Percentiles rank a stretch among this genome's conserved stretches.
These are phyloP conservation scores for Watsonalla binaria DNA, from an alignment of 2,888 invertebrate genomes.

Conservation along the genomic window DNA sequence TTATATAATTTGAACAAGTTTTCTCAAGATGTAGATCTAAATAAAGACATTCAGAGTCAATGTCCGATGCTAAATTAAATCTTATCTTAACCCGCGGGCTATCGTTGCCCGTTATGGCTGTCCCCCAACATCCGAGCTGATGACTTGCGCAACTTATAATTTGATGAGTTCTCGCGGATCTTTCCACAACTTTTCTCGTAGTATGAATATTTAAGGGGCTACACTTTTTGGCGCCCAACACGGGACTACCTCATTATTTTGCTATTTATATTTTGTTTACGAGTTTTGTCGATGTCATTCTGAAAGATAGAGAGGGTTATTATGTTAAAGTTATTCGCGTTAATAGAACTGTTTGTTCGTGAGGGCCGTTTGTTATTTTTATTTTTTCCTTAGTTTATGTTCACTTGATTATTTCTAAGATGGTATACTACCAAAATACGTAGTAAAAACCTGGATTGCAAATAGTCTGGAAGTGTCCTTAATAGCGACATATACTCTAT, in stretches of 20 bases:
- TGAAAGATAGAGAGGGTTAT: slow-evolving; percentile 26
- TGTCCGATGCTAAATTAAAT: slow-evolving; percentile 4
- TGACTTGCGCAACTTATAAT: slow-evolving; percentile 56
- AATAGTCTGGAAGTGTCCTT: too few relatives aligned
- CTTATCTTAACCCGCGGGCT: slow-evolving; percentile 5
- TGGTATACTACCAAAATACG: too few relatives aligned
- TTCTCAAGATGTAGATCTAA: background rate
- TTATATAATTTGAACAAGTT: background rate
- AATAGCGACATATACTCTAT: too few relatives aligned
- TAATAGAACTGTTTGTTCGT: slow-evolving; percentile 5
- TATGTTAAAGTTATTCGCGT: slow-evolving; percentile 15
- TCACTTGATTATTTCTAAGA: background rate
- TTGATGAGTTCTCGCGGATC: slow-evolving; percentile 53
- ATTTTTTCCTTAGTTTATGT: background rate
- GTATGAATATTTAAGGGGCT: slow-evolving; percentile 59
- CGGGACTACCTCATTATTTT: slow-evolving; percentile 35
- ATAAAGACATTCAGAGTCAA: background rate
- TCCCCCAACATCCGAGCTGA: slow-evolving; percentile 23
- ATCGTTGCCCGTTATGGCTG: slow-evolving; percentile 4
- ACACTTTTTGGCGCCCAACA: slow-evolving; percentile 52
- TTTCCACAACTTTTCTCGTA: slow-evolving; percentile 48
- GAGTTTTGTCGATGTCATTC: slow-evolving; percentile 37
- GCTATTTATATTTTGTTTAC: slow-evolving; percentile 30
- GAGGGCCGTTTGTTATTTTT: background rate
- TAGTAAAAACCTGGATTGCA: too few relatives aligned